These are phyloP conservation scores for Acanthornis magna DNA, from an alignment of 2,797 vertebrate species.

Conservation along the genomic window DNA sequence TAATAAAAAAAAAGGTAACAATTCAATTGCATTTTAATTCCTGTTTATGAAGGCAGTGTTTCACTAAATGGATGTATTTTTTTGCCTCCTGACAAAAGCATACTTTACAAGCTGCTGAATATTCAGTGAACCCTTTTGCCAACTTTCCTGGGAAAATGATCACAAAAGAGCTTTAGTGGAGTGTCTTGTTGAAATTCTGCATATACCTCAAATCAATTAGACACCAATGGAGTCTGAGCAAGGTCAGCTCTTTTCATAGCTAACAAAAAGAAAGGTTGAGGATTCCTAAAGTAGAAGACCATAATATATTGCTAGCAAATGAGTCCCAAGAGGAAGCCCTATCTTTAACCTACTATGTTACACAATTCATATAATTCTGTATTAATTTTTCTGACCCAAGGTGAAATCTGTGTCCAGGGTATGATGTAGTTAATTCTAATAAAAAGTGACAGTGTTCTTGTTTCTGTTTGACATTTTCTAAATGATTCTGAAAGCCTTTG, in stretches of 20 bases:
- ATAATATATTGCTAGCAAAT: conserved; percentile 81
- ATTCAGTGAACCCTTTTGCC: conserved; percentile 56
- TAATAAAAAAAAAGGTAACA: not conserved
- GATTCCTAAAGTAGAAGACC: conserved; percentile 73
- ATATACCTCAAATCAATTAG: conserved; percentile 76
- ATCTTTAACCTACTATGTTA: conserved; percentile 83
- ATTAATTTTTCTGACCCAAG: conserved; percentile 97
- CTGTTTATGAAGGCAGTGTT: conserved; percentile 26
- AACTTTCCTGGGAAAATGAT: conserved; percentile 62
- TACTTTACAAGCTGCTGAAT: conserved; percentile 50
- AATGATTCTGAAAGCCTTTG: conserved; percentile 83
- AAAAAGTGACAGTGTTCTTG: conserved; percentile 85
- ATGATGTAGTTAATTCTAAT: conserved; percentile 85
- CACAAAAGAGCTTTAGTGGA: conserved; percentile 59
- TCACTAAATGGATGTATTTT: conserved; percentile 7
- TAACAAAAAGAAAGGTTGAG: conserved; percentile 75
- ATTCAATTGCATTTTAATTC: conserved; percentile 53
- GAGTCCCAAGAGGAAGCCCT: conserved; percentile 80
- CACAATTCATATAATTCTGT: conserved; percentile 87
- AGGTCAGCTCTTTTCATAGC: conserved; percentile 78
- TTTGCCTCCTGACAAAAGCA: conserved; percentile 56
- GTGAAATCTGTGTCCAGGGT: conserved; percentile 85
- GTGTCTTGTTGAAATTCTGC: conserved; percentile 74
- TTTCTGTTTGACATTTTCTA: conserved; percentile 85
- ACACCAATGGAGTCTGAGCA: conserved; percentile 75